Conservation (phyloP, 2,797 vertebrate genomes). For the Enteromius afrohamiltoni region DNA sequence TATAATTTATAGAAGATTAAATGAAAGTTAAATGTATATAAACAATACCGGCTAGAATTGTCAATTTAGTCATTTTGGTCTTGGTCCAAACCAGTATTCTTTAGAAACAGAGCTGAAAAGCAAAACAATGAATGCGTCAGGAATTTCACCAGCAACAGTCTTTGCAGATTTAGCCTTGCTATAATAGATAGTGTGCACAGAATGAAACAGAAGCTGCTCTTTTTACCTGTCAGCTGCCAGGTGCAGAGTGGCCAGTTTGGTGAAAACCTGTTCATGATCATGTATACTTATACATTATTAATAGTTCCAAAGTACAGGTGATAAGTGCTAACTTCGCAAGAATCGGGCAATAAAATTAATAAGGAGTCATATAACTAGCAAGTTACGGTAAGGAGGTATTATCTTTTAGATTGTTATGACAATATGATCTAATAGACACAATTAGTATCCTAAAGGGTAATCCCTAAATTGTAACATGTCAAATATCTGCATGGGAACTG, state of each 20-base stretch:
- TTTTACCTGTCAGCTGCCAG: slow-evolving; percentile 55
- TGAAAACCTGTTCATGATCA: slow-evolving; percentile 39
- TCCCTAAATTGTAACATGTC: not conserved
- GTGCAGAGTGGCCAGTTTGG: slow-evolving; percentile 34
- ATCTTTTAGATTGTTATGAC: slow-evolving; percentile 26
- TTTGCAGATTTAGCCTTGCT: not conserved
- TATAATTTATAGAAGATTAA: not conserved
- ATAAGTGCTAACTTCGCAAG: slow-evolving; percentile 65
- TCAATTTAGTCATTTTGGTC: slow-evolving; percentile 68
- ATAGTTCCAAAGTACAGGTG: slow-evolving; percentile 76
- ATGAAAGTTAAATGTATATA: not conserved
- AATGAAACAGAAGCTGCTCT: not conserved
- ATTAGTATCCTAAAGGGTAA: not conserved
- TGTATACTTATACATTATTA: slow-evolving; percentile 76
- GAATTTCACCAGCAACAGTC: not conserved
- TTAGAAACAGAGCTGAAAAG: slow-evolving; percentile 45
- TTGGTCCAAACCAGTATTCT: not conserved
- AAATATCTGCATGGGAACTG: not conserved
- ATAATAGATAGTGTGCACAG: not conserved
- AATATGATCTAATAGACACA: not conserved
- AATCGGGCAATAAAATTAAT: slow-evolving; percentile 39
- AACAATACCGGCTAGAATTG: slow-evolving; percentile 71
- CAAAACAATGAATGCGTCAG: not conserved
- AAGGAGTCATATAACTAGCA: slow-evolving; percentile 9
- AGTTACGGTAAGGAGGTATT: not conserved